Evolutionary conservation across 2,888 invertebrate species (phyloP).

Genomic region (Platycheirus rosarum): DNA sequence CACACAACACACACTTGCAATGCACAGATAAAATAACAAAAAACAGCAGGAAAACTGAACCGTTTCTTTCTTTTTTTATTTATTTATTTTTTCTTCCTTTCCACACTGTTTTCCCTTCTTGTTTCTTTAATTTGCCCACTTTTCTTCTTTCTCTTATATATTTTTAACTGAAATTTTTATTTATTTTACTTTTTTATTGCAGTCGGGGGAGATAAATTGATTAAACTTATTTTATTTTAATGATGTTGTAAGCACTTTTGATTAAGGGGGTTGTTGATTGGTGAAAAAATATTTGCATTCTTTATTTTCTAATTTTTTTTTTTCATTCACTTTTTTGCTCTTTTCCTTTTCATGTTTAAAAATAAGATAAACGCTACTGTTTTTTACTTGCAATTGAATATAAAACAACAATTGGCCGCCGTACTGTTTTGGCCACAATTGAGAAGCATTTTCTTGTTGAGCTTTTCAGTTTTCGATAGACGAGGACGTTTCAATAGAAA

Average conservation of each 20-base stretch:
- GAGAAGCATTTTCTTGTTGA: neutral
- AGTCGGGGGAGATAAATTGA: neutral
- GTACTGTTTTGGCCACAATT: slow-evolving; percentile 16
- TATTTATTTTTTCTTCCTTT: slow-evolving; percentile 27
- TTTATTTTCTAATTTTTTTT: slow-evolving; percentile 35
- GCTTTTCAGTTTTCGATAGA: slow-evolving; percentile 5
- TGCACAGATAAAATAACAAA: slow-evolving; percentile 45
- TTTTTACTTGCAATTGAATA: slow-evolving; percentile 1
- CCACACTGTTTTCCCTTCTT: slow-evolving; percentile 21
- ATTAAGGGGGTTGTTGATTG: neutral
- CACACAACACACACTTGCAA: slow-evolving; percentile 43
- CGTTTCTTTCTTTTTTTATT: slow-evolving; percentile 40
- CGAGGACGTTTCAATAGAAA: neutral
- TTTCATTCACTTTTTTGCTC: slow-evolving; percentile 46
- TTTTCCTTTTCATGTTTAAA: slow-evolving; percentile 29
- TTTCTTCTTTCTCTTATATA: slow-evolving; percentile 2
- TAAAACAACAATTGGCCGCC: neutral
- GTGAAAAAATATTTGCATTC: slow-evolving; percentile 1
- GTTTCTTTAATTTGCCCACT: slow-evolving; percentile 1
- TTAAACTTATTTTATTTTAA: slow-evolving; percentile 1
- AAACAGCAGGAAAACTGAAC: slow-evolving; percentile 52
- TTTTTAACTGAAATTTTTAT: neutral
- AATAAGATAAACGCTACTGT: slow-evolving; percentile 11
- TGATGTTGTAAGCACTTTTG: slow-evolving; percentile 12
- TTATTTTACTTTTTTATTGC: neutral